Conservation (phyloP, 2,888 invertebrate genomes). For the Drosophila infuscata region DNA sequence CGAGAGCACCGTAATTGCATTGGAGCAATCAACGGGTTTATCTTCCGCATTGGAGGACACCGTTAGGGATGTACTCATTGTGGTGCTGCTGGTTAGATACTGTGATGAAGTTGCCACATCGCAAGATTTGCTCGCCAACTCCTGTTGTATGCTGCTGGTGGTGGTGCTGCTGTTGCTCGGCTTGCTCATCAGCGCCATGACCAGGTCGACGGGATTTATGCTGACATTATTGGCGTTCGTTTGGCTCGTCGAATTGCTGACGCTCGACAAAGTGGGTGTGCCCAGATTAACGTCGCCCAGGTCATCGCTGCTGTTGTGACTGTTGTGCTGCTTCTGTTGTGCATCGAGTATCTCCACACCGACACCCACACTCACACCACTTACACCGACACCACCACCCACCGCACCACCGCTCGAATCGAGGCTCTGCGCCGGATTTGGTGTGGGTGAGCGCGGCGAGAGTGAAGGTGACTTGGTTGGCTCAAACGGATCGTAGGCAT, state of each 20-base stretch:
- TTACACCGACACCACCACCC: background rate
- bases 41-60: slow-evolving; percentile 66
- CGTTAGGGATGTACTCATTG: slow-evolving; percentile 52
- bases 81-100: slow-evolving; percentile 67
- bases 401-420: slow-evolving; percentile 45
- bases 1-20: slow-evolving; percentile 82
- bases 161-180: slow-evolving; percentile 57
- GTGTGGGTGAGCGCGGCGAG: slow-evolving; percentile 84
- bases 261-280: slow-evolving; percentile 58
- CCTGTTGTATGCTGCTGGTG: slow-evolving; percentile 63
- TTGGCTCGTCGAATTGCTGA: slow-evolving; percentile 85
- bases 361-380: background rate
- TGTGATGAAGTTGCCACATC: slow-evolving; percentile 70
- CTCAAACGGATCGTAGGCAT: slow-evolving; percentile 96
- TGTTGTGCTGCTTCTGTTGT: slow-evolving; percentile 48
- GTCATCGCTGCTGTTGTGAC: slow-evolving; percentile 48
- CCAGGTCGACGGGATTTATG: slow-evolving; percentile 88
- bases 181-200: slow-evolving; percentile 87
- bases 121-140: slow-evolving; percentile 73
- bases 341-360: slow-evolving; percentile 54
- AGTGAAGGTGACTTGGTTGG: slow-evolving; percentile 91
- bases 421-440: slow-evolving; percentile 71
- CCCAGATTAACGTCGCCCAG: slow-evolving; percentile 19
- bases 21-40: slow-evolving; percentile 68
- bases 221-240: slow-evolving; percentile 85